phyloP scores from a whole-genome alignment of 2,113 vertebrate species.

The Callithrix jacchus region DNA sequence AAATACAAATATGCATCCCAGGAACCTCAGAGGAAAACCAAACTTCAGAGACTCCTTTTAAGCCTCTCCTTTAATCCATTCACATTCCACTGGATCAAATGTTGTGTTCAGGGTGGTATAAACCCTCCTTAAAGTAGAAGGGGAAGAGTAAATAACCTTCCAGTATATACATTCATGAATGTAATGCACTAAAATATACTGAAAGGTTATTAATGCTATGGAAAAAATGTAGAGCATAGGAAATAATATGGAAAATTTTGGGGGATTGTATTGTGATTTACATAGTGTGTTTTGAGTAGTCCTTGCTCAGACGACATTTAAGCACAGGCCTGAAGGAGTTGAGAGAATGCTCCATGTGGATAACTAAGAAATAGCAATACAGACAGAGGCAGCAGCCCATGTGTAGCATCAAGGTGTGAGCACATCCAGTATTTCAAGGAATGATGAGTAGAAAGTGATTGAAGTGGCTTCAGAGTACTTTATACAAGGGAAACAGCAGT shows the following conservation, averaged over 20 bases:
- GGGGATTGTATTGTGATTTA: background rate
- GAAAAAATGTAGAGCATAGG: rapidly evolving
- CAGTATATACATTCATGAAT: background rate
- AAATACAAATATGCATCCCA: background rate
- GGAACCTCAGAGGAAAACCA: background rate
- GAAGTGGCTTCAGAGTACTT: background rate
- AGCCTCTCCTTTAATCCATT: background rate
- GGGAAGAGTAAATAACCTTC: background rate
- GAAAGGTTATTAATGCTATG: background rate
- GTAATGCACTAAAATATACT: background rate
- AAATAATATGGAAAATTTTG: background rate
- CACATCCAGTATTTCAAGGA: background rate
- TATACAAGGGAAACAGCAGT: background rate
- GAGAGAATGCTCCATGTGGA: too few species aligned
- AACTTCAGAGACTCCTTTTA: background rate
- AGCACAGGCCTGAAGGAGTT: background rate
- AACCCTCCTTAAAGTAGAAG: background rate
- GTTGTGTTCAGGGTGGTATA: background rate
- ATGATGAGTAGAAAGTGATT: background rate
- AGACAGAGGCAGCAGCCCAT: too few species aligned
- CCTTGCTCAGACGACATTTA: background rate
- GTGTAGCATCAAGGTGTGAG: background rate
- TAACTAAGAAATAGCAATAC: background rate
- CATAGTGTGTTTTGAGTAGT: background rate
- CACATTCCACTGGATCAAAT: background rate